Percentiles rank a stretch among this genome's conserved stretches.
phyloP scores from a whole-genome alignment of 2,113 vertebrate species.

The Plectropomus leopardus region DNA sequence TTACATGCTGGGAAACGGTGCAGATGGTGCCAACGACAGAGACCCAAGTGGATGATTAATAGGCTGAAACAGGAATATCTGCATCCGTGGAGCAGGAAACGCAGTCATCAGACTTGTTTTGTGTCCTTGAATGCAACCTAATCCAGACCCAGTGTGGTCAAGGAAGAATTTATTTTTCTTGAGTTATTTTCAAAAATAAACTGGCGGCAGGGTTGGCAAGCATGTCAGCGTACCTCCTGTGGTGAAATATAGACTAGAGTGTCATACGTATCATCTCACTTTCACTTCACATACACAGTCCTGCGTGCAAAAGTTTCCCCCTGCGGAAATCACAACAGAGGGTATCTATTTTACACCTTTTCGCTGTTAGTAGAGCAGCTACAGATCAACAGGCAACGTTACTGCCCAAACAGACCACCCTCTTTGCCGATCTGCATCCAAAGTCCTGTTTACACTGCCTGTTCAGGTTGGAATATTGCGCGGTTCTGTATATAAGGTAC shows the following conservation, averaged over 20 bases:
- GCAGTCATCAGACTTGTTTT: slow-evolving; percentile 30
- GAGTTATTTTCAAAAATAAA: slow-evolving; percentile 57
- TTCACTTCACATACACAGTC: neutral
- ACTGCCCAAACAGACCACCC: slow-evolving; percentile 48
- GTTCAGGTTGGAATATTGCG: too few species aligned
- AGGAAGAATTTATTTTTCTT: slow-evolving; percentile 49
- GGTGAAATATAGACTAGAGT: slow-evolving; percentile 1
- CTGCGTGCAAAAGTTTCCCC: neutral
- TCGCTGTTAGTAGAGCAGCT: slow-evolving; percentile 23
- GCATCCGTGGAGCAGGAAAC: slow-evolving; percentile 20
- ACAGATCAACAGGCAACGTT: slow-evolving; percentile 7
- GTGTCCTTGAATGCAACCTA: slow-evolving; percentile 55
- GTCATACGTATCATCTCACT: slow-evolving; percentile 11
- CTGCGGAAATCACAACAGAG: slow-evolving; percentile 57
- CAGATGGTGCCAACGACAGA: slow-evolving; percentile 50
- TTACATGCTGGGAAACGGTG: slow-evolving; percentile 52
- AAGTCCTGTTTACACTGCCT: too few species aligned
- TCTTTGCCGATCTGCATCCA: slow-evolving; percentile 22
- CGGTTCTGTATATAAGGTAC: too few species aligned
- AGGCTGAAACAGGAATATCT: slow-evolving; percentile 46
- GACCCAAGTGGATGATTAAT: slow-evolving; percentile 40
- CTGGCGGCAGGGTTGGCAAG: neutral
- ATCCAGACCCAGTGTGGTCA: slow-evolving; percentile 40
- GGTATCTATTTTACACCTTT: slow-evolving; percentile 19
- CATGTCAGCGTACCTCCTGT: neutral